A percentile compares a stretch with the other conserved stretches of the same genome.
Evolutionary conservation across 2,888 invertebrate genomes (phyloP).

Genomic region (Linnaemya vulpina): DNA sequence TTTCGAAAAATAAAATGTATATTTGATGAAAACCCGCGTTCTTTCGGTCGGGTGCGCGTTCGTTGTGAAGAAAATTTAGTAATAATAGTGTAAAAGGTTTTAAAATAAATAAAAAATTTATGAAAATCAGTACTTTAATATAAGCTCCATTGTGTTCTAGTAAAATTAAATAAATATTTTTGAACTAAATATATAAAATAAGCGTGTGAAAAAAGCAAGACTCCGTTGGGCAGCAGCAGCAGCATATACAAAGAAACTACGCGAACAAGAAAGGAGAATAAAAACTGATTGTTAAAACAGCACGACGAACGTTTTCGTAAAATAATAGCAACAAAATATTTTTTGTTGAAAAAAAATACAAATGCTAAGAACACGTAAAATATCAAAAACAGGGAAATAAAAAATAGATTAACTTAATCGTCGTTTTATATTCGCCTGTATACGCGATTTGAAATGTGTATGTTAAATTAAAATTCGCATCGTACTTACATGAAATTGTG

Average conservation of each 20-base stretch:
- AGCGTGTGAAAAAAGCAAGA: constrained; percentile 79
- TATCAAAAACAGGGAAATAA: constrained; percentile 23
- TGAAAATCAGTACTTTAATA: constrained; percentile 75
- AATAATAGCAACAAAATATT: constrained; percentile 58
- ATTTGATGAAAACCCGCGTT: constrained; percentile 83
- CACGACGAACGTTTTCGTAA: constrained; percentile 60
- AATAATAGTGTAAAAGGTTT: constrained; percentile 78
- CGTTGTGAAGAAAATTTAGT: constrained; percentile 79
- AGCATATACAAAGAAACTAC: constrained; percentile 72
- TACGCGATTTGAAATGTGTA: constrained; percentile 62
- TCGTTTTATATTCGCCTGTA: constrained; percentile 52
- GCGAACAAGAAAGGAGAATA: constrained; percentile 66
- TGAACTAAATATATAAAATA: constrained; percentile 75
- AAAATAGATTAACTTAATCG: constrained; percentile 60
- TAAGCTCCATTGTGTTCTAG: constrained; percentile 72
- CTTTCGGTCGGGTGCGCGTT: constrained; percentile 80
- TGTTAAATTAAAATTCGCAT: constrained; percentile 37
- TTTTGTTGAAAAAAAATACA: constrained; percentile 44
- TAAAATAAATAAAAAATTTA: constrained; percentile 77
- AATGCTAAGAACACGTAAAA: constrained; percentile 45
- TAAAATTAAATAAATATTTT: constrained; percentile 74
- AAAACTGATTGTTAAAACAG: constrained; percentile 54
- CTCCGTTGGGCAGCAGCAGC: constrained; percentile 78
- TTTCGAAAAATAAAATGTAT: constrained; percentile 80
- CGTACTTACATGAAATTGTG: constrained; percentile 13